Conservation (phyloP, 2,888 invertebrate species). For the Abscondita cerata region DNA sequence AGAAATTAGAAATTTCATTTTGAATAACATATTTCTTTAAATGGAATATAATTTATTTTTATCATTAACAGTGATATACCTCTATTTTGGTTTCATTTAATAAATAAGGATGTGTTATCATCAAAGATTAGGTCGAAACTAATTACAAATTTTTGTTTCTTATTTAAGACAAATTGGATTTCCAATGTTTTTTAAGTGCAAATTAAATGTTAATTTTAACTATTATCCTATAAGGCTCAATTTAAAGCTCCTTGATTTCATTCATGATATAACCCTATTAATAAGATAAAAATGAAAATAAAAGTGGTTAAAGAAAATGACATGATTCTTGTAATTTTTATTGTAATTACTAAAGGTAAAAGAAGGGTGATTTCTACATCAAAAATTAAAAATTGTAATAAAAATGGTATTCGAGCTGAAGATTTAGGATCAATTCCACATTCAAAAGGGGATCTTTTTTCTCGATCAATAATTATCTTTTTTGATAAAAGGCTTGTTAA, state of each 20-base stretch:
- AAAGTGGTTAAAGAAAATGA: conserved; percentile 47
- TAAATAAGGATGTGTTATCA: conserved; percentile 60
- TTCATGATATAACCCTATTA: conserved; percentile 63
- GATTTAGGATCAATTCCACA: conserved; percentile 67
- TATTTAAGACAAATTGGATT: conserved; percentile 57
- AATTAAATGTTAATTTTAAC: conserved; percentile 61
- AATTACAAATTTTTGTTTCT: conserved; percentile 60
- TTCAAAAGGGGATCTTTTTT: conserved; percentile 72
- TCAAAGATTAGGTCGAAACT: conserved; percentile 63
- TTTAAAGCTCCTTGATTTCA: conserved; percentile 69
- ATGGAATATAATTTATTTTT: conserved; percentile 65
- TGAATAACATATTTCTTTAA: conserved; percentile 62
- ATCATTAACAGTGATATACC: conserved; percentile 74
- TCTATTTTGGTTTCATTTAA: conserved; percentile 59
- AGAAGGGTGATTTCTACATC: conserved; percentile 74
- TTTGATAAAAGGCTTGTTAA: too few species aligned
- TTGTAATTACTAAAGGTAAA: conserved; percentile 63
- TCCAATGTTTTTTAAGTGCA: conserved; percentile 60
- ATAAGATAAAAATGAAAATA: conserved; percentile 62
- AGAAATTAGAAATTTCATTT: conserved; percentile 71
- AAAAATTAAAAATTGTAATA: conserved; percentile 74
- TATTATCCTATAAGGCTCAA: conserved; percentile 59
- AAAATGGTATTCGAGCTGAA: conserved; percentile 63
- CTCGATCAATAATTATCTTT: conserved; percentile 65
- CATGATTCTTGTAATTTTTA: conserved; percentile 51